Evolutionary conservation across 2,113 vertebrate species (phyloP), one percentile per base, ranked within the genome.

Genomic region (Sigmodon hispidus): DNA sequence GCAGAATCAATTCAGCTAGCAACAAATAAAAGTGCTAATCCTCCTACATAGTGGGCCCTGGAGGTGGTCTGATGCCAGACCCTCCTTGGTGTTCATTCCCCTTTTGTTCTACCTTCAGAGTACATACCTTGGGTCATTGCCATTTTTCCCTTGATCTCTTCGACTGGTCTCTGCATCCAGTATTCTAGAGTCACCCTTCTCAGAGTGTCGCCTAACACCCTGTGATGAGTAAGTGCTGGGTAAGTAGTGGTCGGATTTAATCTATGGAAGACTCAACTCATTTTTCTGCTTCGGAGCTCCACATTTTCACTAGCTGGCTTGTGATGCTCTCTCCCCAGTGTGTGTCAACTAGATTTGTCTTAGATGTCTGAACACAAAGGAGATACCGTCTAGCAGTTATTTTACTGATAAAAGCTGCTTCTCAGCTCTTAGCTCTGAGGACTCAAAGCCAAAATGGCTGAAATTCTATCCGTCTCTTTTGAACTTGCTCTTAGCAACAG

Each of bases 11-110:
- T 40, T 84, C 24, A 7, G 4, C 45, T 2, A 36, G 40, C 50
- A 85, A 6, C 1, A 1, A 2, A 24, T 2, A 45, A 3, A 34
- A 69, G 5, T 3, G 34, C 7, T 50, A 31, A 13, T 57, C 59
- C 7, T 61, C 9, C 59, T 10, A 4, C 5, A 36, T 13, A 12
- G 52, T 57, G 13, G 86, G 19, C 16, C 55, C 10, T 7, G 24
- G 5, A 67, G 86, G 36, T 17, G 52, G 17, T 3, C 2, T 34
- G 7, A 1, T 24, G 8, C 9, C 9, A 1, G 7, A 0, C 0
- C 8, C 8, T 50, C 52, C 21, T 26, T 67, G 1, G 2, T 16
- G 24, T 13, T 57, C 40, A 11, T 31, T n/a, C 48, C 40, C 3
- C 7, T 24, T 5, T n/a, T 31, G 26, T 43, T 3, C 8, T 45